Base-by-base conservation (phyloP, 2,797 vertebrate species). In the Rhinophrynus dorsalis region DNA sequence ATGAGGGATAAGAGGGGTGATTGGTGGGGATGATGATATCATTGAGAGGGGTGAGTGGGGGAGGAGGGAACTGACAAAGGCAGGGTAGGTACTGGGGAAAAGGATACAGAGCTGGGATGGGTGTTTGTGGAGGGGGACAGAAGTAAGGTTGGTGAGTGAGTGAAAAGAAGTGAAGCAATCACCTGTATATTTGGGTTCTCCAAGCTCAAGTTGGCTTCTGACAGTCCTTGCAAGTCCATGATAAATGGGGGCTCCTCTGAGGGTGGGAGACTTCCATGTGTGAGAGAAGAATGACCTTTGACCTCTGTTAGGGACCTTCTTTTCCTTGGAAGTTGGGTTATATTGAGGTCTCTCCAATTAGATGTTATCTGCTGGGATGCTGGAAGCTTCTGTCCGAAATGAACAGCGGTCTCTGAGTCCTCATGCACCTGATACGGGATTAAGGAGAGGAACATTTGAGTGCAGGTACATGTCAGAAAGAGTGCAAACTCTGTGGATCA, bases 181-280 rank as follows among this genome's bases (percentile, higher is more conserved):
- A 95, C 95, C 92, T 97, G 95, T 81, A 97, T 97, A 66, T 95
- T 95, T 51, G 96, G 95, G 75, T 95, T 97, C 68, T 92, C 92
- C 0, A 94, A 87, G 6, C 85, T 93, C 59, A 93, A 84, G 67
- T 90, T 91, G 61, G 91, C 90, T 71, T 91, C 92, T 0, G 92
- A 94, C 29, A 97, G 87, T 77, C 92, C 94, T 81, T 95, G 93
- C 60, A 97, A 85, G 68, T 95, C 94, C 79, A 96, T 78, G 76
- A 95, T 74, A 42, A 94, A 93, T 3, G 93, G 91, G n/a, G 89
- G 81, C 37, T 76, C 88, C 66, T 94, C 91, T 55, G 90, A 89
- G 17, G 0, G 58, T 67, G 86, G 1, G 74, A 72, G 0, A 30
- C 84, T 4, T 0, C 85, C 85, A 26, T 87, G 83, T 20, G 58